These are phyloP conservation scores for Smittia sp. DNA, from an alignment of 2,888 invertebrate species.

Conservation along the genomic window DNA sequence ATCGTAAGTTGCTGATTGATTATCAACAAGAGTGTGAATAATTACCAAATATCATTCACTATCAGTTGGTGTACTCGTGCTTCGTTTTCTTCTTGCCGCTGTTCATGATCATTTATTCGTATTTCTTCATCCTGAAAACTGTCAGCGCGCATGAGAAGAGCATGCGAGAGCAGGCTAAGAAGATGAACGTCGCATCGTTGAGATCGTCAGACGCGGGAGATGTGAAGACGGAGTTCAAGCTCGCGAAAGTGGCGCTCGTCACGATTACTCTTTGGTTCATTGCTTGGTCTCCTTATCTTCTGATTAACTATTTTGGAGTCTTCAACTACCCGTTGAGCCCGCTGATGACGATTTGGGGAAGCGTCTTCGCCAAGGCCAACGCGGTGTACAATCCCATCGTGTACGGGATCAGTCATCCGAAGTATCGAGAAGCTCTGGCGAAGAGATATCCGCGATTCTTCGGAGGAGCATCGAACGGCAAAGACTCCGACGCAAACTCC, in stretches of 20 bases:
- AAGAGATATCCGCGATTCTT: slow-evolving; percentile 62
- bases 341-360: slow-evolving; percentile 58
- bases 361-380: slow-evolving; percentile 62
- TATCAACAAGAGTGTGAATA: no score
- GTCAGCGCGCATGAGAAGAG: slow-evolving; percentile 59
- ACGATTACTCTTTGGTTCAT: slow-evolving; percentile 64
- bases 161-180: slow-evolving; percentile 63
- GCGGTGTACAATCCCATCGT: slow-evolving; percentile 62
- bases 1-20: no score
- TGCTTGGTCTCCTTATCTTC: slow-evolving; percentile 65
- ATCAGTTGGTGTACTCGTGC: slow-evolving; percentile 7
- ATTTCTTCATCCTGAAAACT: slow-evolving; percentile 69
- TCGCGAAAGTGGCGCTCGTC: slow-evolving; percentile 60
- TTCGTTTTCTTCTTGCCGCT: slow-evolving; percentile 67
- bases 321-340: slow-evolving; percentile 56
- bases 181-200: slow-evolving; percentile 63
- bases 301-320: slow-evolving; percentile 57
- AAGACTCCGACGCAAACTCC: not conserved
- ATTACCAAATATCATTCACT: not conserved
- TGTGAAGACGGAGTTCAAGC: slow-evolving; percentile 58
- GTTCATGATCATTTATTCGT: slow-evolving; percentile 71
- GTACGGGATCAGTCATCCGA: slow-evolving; percentile 63
- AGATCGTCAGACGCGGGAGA: slow-evolving; percentile 56
- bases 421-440: slow-evolving; percentile 61
- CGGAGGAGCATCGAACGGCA: not conserved